Evolutionary conservation across 2,888 invertebrate species (phyloP), one percentile per base, ranked within the genome.

Genomic region (Nomada fucata): DNA sequence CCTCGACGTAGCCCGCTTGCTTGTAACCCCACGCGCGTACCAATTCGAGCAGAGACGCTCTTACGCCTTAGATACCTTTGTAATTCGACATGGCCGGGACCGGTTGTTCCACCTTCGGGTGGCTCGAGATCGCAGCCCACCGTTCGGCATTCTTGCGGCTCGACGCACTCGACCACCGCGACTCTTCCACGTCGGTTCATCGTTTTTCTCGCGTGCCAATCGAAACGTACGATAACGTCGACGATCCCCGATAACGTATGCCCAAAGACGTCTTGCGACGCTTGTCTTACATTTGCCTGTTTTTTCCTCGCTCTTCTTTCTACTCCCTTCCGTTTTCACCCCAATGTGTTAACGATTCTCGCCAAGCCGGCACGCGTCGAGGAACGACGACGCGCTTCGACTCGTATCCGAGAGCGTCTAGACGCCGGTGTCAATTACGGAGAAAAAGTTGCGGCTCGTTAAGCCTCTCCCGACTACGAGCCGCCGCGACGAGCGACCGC

Each of bases 51-150:
- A 57, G 75, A 73, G 84, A 83, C 63, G 86, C 88, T 86, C 86
- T 85, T 83, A 82, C 84, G 88, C 86, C 78, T 87, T 82, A 70
- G 70, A 82, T 76, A 79, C 76, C 79, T 75, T 77, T 84, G 79
- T 76, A 77, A 82, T 80, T 86, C 80, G 86, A 88, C 73, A 79
- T 81, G 80, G 71, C 67, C 86, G 82, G 72, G 86, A 88, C 82
- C 84, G 84, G 82, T 88, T 84, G 87, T 88, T 86, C 88, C 88
- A 88, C 86, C 84, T 88, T 84, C 75, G 76, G 72, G 78, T 76
- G 86, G 72, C 76, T 83, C 82, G 74, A 77, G 79, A 81, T 79
- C 53, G 79, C 69, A 68, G 63, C 57, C 67, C 42, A 61, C 79
- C 74, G 67, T 79, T 76, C 74, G 76, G 47, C 76, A 85, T 79